A percentile compares a stretch with the other conserved stretches of the same genome.
phyloP scores from a whole-genome alignment of 1,140 invertebrate species.

The Drosophila auraria region DNA sequence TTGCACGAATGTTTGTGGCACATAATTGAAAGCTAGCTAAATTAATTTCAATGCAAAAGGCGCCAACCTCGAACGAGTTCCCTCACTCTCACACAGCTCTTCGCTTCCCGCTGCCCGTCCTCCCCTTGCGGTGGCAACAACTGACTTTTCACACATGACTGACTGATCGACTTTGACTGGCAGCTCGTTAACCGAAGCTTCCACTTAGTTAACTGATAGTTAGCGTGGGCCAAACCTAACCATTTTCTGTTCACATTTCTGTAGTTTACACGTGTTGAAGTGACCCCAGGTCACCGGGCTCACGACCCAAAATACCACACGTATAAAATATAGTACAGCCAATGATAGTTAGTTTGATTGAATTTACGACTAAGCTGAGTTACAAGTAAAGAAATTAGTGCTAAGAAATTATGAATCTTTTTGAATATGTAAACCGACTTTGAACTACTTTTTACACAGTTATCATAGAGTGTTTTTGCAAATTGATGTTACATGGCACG shows the following conservation, averaged over 20 bases:
- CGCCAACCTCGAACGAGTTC: conserved; percentile 59
- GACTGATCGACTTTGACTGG: conserved; percentile 55
- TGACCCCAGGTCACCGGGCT: conserved; percentile 32
- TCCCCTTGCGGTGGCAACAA: conserved; percentile 49
- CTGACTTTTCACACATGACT: conserved; percentile 75
- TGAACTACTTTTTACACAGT: too few relatives aligned
- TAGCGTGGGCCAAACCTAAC: conserved; percentile 39
- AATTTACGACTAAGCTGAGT: neutral
- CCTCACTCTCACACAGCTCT: conserved; percentile 1
- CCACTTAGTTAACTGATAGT: conserved; percentile 72
- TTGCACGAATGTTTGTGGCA: conserved; percentile 80
- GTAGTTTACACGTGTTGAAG: conserved; percentile 35
- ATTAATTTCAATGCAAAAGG: conserved; percentile 82
- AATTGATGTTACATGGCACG: too few relatives aligned
- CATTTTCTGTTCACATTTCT: conserved; percentile 33
- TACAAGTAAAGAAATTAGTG: neutral
- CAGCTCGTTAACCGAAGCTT: conserved; percentile 76
- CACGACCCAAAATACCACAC: conserved; percentile 11
- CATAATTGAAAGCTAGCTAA: conserved; percentile 84
- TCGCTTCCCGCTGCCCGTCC: neutral
- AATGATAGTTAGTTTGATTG: neutral
- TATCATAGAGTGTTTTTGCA: too few relatives aligned
- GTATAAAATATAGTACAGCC: neutral
- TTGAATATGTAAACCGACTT: neutral
- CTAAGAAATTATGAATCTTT: neutral